Base-by-base conservation (phyloP, 2,888 invertebrate species). In the Bellardia bayeri region DNA sequence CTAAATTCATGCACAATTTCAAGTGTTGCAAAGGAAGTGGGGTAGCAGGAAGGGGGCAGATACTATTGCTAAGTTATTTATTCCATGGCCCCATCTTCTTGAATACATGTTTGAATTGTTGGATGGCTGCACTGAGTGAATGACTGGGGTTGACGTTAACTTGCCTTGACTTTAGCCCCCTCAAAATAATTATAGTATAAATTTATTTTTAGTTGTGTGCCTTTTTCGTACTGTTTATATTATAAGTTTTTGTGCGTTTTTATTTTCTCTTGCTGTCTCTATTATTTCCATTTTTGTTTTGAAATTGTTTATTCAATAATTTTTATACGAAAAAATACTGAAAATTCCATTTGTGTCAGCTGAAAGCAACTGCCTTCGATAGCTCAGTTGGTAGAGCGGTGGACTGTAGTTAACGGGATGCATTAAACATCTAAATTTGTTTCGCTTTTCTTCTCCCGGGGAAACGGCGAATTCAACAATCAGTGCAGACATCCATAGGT, bases 401-500 rank as follows among this genome's bases (percentile, higher is more conserved):
- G 90, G 90, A 90, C 90, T 90, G 90, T 90, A 90, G 90, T 86
- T 83, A 9, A 42, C 64, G 45, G 81, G 6, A 79, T 61, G 88
- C 74, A 71, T 54, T 23, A 72, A 79, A 83, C 69, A 78, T 63
- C 82, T 42, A 64, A 81, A 71, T 16, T 76, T 71, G 37, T 51
- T 82, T 71, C 58, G 85, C 45, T n/a, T 33, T 76, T 85, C 82
- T 69, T 66, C 51, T 66, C 78, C 75, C 68, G 61, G 69, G 69
- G 79, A 82, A 82, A 63, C 49, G 11, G 1, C 54, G 66, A 66
- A 54, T 49, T 13, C 56, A 79, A 75, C 49, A 51, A n/a, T 23
- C 45, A 58, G 54, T 83, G 87, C 89, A 91, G 92, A 91, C 89
- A 95, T 95, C 95, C 95, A 95, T 95, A 95, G 95, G 95, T 95